Evolutionary conservation across 2,888 invertebrate genomes (phyloP), one percentile per base, ranked within the genome.

Genomic region (Embidobia sp.): DNA sequence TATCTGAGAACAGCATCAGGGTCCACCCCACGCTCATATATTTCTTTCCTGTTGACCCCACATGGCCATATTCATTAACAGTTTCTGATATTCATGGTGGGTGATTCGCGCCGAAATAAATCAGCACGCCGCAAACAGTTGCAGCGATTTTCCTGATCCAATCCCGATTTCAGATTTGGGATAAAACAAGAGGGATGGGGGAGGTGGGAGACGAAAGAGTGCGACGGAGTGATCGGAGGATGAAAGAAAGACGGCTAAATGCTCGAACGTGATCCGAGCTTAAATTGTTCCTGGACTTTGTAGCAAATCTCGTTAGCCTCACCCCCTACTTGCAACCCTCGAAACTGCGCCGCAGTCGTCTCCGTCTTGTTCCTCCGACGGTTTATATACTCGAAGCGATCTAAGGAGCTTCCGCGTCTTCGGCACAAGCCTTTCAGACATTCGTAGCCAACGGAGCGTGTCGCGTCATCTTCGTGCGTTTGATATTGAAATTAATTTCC

Each of bases 81-180:
- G 84, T 87, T 87, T 87, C 87, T 83, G 87, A 87, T 87, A 87
- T 87, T 87, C 87, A 87, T 87, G 85, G 85, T 86, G 84, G 87
- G 79, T 87, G 86, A 81, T 86, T 87, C 86, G 84, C 87, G 83
- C 83, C 80, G 79, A 81, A 84, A 87, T 87, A 87, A 87, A 87
- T 87, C 87, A 87, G 82, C 78, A 82, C 79, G 29, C 37, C 42
- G 72, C 75, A 76, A 73, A 79, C 61, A 74, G 57, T 53, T 49
- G 19, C 66, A 46, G 44, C 42, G 73, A 42, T 70, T 61, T 59
- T 74, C 70, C 77, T 57, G 49, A 75, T 70, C 49, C 57, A 26
- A 67, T 74, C 78, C 53, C 35, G 77, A 72, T 61, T 49, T 66
- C 40, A 18, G 48, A 55, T 63, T 53, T 49, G 11, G 55, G 48